A percentile compares a stretch with the other conserved stretches of the same genome.
phyloP scores from a whole-genome alignment of 1,140 invertebrate species.

The Homarus americanus region DNA sequence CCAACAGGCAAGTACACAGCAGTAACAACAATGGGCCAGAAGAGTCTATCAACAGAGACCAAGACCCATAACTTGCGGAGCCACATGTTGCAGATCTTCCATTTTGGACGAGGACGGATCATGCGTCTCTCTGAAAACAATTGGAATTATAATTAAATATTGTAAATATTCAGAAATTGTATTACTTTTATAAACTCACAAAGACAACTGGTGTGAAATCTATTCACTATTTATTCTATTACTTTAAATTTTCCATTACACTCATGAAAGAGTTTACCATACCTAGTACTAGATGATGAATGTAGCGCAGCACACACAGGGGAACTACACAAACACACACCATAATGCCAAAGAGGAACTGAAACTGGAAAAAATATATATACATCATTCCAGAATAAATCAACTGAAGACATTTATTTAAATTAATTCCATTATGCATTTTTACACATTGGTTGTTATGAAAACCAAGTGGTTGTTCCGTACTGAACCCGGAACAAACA shows the following conservation, averaged over 20 bases:
- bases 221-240: too few relatives aligned
- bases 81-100: conserved; percentile 77
- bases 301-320: conserved; percentile 81
- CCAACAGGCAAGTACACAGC: conserved; percentile 84
- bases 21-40: conserved; percentile 86
- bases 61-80: conserved; percentile 86
- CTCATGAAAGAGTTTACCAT: conserved; percentile 71
- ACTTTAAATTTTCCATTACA: too few relatives aligned
- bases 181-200: conserved; percentile 14
- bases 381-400: conserved; percentile 14
- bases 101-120: conserved; percentile 43
- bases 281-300: conserved; percentile 82
- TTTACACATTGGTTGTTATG: too few relatives aligned
- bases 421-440: too few relatives aligned
- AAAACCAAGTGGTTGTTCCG: too few relatives aligned
- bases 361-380: conserved; percentile 82
- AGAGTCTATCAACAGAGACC: conserved; percentile 85
- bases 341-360: conserved; percentile 83
- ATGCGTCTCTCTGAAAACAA: conserved; percentile 42
- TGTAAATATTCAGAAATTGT: not conserved
- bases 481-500: too few relatives aligned
- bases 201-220: not conserved
- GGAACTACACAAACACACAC: conserved; percentile 83
- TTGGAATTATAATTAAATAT: not conserved
- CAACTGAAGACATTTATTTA: too few relatives aligned